Evolutionary conservation across 2,113 vertebrate species (phyloP).

Genomic region (Globicephala melas): DNA sequence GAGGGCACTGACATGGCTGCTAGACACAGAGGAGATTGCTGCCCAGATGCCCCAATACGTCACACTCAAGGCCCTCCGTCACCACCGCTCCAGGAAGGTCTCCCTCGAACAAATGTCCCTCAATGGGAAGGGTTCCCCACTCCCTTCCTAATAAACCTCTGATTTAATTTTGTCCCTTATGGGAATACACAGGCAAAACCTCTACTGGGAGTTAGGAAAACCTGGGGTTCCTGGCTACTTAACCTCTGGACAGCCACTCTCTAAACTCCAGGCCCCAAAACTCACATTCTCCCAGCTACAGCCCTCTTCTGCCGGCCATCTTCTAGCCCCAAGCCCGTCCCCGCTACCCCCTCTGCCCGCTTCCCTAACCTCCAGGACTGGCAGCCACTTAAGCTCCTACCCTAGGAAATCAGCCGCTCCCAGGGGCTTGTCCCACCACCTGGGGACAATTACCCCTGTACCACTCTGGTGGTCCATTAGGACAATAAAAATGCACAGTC

Average conservation of each 20-base stretch:
- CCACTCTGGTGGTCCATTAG: neutral
- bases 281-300: neutral
- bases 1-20: too few relatives aligned
- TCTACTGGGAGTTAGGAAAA: neutral
- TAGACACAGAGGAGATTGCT: neutral
- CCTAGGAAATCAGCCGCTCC: neutral
- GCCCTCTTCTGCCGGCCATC: neutral
- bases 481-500: neutral
- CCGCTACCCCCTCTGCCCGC: neutral
- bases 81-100: neutral
- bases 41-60: neutral
- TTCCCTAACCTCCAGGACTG: neutral
- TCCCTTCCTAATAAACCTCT: neutral
- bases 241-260: neutral
- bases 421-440: neutral
- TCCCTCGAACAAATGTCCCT: neutral
- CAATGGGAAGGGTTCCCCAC: neutral
- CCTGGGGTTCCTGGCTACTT: neutral
- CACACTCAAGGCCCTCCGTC: neutral
- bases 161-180: neutral
- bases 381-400: neutral
- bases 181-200: neutral
- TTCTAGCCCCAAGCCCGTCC: neutral
- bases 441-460: neutral
- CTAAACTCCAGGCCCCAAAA: neutral